Evolutionary conservation across 2,797 vertebrate genomes (phyloP), one percentile per base, ranked within the genome.

Genomic region (Sarcoramphus papa): DNA sequence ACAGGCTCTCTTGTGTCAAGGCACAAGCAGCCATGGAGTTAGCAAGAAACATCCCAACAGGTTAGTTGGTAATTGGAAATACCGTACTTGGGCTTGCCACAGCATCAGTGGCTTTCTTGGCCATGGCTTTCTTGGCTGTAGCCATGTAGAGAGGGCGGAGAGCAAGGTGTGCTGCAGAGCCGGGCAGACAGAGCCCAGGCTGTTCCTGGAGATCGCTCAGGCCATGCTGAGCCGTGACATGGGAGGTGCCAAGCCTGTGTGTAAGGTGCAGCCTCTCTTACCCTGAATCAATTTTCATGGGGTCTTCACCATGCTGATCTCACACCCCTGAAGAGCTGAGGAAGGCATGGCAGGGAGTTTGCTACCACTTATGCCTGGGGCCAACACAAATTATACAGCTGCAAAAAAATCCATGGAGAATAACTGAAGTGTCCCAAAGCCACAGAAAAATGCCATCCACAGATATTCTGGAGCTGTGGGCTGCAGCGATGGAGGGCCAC

Each of bases 301-400:
- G 40, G 24, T 63, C 25, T 77, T 88, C n/a, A 35, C 35, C 7
- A 56, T 3, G 37, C n/a, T 40, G 37, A 84, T 28, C 24, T 67
- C 77, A 60, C 19, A 54, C 10, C 23, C 24, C 25, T 59, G 50
- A 83, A 51, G 43, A 85, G 31, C 37, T 77, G 85, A 69, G 54
- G 33, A 68, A 89, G 54, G 33, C 51, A 56, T 2, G 18, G 14
- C 56, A 92, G 15, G 30, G 37, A 57, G 63, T 69, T 88, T 87
- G 82, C 56, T 86, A 59, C 21, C 69, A 45, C 40, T 93, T 63
- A 84, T 33, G 47, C 40, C 62, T 43, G 35, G 25, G 56, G 43
- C 37, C 48, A 85, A 80, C 43, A 64, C 16, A 92, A 90, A 86
- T 74, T 33, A 85, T 21, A 85, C 16, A 77, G 68, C 47, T 89